Evolutionary conservation across 2,888 invertebrate species (phyloP).

Genomic region (Deilephila elpenor): DNA sequence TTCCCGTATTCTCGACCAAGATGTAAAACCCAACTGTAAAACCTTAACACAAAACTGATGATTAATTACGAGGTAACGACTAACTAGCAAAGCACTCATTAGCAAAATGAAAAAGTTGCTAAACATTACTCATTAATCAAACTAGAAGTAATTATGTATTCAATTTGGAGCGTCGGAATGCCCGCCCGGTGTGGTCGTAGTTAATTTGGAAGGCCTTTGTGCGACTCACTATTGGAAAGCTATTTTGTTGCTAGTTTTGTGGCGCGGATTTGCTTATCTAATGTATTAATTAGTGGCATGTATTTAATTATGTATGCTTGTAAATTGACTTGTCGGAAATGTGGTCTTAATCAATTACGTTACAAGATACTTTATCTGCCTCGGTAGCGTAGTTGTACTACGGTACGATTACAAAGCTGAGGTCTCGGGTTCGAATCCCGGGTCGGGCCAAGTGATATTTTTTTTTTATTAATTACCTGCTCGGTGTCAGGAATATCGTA

Average conservation of each 20-base stretch:
- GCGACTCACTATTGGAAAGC: not conserved
- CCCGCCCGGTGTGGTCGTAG: not conserved
- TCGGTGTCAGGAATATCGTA: too few species aligned
- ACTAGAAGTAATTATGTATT: constrained; percentile 18
- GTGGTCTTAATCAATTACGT: too few species aligned
- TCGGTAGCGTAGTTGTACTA: too few species aligned
- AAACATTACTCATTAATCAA: constrained; percentile 23
- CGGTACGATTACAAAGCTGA: too few species aligned
- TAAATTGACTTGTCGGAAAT: too few species aligned
- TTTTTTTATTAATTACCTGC: too few species aligned
- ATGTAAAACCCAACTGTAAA: not conserved
- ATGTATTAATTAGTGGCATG: too few species aligned
- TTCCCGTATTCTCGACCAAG: not conserved
- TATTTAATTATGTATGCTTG: too few species aligned
- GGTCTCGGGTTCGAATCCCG: too few species aligned
- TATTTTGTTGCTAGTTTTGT: not conserved
- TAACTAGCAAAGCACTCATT: constrained; percentile 8
- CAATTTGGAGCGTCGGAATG: not conserved
- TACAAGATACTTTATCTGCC: too few species aligned
- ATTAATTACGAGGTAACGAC: not conserved
- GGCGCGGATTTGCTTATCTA: not conserved
- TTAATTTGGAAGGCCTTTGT: constrained; percentile 4
- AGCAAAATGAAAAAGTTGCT: constrained; percentile 12
- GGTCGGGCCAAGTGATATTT: too few species aligned
- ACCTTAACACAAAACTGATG: not conserved